Percentiles rank a stretch among this genome's conserved stretches.
These are phyloP conservation scores for Drosophila dunni DNA, from an alignment of 1,140 invertebrate genomes.

Conservation along the genomic window DNA sequence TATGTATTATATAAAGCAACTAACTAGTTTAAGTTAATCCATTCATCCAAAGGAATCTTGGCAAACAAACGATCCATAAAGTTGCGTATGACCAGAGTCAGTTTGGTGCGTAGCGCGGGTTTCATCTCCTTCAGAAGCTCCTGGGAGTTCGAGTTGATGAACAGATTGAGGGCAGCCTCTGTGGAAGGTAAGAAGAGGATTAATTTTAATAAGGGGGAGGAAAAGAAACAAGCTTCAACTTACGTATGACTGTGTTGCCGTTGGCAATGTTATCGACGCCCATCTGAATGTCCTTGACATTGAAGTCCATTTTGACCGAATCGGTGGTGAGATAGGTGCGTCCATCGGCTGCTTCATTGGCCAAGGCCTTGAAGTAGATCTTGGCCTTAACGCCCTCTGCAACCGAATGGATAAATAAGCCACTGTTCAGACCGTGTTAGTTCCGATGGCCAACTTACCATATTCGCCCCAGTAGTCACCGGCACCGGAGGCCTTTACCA, in stretches of 20 bases:
- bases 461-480: conserved; percentile 95
- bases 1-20: conserved; percentile 8
- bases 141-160: conserved; percentile 93
- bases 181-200: conserved; percentile 42
- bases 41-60: conserved; percentile 91
- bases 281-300: conserved; percentile 91
- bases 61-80: conserved; percentile 91
- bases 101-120: conserved; percentile 90
- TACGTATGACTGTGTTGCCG: conserved; percentile 91
- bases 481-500: conserved; percentile 91
- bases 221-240: conserved; percentile 71
- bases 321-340: conserved; percentile 88
- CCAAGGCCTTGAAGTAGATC: conserved; percentile 90
- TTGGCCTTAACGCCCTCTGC: conserved; percentile 92
- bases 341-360: conserved; percentile 85
- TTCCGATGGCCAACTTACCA: conserved; percentile 85
- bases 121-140: conserved; percentile 94
- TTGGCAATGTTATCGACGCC: conserved; percentile 92
- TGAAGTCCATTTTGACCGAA: conserved; percentile 92
- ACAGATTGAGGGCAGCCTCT: conserved; percentile 93
- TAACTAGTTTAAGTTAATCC: conserved; percentile 85
- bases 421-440: neutral
- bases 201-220: conserved; percentile 23
- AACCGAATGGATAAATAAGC: neutral
- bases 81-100: conserved; percentile 89